phyloP scores from a whole-genome alignment of 2,113 vertebrate species.

The human region GRCh38 chr6:158806001-158806500 shows the following conservation, averaged over 20 bases:
- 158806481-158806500: no score
- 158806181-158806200: no score
- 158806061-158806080: background rate
- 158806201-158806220: background rate
- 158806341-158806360: background rate
- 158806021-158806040: background rate
- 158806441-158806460: background rate
- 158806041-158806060: background rate
- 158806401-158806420: background rate
- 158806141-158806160: fast-evolving
- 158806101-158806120: background rate
- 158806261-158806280: background rate
- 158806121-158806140: background rate
- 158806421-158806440: background rate
- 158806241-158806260: background rate
- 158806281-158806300: background rate
- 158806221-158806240: background rate
- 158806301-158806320: background rate
- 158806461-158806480: background rate
- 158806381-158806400: background rate
- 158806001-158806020: background rate
- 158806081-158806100: background rate
- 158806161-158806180: background rate
- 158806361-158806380: background rate
- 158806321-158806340: background rate